These are phyloP conservation scores for Rhea americana DNA, from an alignment of 2,113 vertebrate genomes.

Conservation along the genomic window DNA sequence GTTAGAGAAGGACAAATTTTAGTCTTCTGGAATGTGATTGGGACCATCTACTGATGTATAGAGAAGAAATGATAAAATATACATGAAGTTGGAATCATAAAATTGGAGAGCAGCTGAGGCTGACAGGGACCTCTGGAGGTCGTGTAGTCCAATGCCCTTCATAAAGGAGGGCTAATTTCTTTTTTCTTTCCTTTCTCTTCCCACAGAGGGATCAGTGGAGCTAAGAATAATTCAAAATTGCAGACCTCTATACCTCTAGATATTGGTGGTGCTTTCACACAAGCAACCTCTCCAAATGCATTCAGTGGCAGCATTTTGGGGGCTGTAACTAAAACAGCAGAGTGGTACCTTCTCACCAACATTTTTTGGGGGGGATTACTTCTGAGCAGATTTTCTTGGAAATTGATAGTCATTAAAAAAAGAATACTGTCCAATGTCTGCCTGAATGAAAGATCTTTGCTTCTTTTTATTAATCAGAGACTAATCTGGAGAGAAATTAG, in stretches of 20 bases:
- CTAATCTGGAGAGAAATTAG: not conserved
- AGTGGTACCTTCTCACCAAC: not conserved
- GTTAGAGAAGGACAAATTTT: not conserved
- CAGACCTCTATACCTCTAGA: not conserved
- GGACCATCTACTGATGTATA: not conserved
- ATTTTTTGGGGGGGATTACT: not conserved
- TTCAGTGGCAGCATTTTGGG: not conserved
- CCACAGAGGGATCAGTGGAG: not conserved
- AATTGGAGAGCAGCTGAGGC: not conserved
- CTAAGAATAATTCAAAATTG: not conserved
- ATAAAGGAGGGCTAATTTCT: not conserved
- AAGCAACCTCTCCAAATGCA: not conserved
- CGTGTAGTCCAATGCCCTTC: not conserved
- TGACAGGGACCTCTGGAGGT: not conserved
- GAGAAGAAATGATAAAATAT: not conserved
- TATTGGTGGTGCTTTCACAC: rapidly evolving
- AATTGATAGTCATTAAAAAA: rapidly evolving
- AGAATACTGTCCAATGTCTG: not conserved
- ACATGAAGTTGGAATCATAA: not conserved
- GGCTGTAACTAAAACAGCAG: not conserved
- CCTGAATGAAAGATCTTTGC: not conserved
- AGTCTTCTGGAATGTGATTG: not conserved
- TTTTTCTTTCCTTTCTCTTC: not conserved
- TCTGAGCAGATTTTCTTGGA: not conserved
- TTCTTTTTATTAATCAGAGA: not conserved